Evolutionary conservation across 2,888 invertebrate species (phyloP).

Genomic region (Aspidiotus destructor): DNA sequence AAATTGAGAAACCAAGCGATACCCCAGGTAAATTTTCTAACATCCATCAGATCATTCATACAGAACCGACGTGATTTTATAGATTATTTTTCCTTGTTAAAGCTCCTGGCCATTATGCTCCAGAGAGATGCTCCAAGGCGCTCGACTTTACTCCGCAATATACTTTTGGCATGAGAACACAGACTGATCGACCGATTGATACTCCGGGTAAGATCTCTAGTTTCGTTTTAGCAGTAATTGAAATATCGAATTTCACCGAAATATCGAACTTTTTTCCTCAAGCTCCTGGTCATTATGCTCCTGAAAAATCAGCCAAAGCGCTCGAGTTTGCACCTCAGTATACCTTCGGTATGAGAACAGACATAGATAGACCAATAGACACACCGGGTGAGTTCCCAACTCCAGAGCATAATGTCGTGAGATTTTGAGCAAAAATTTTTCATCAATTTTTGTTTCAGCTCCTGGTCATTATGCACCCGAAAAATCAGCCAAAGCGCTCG

Average conservation of each 20-base stretch:
- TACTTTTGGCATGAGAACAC: constrained; percentile 35
- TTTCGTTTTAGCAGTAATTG: not conserved
- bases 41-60: no score
- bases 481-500: constrained; percentile 32
- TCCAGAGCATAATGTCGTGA: not conserved
- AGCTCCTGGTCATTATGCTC: constrained; percentile 79
- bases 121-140: constrained; percentile 48
- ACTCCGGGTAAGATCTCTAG: constrained; percentile 39
- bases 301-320: constrained; percentile 55
- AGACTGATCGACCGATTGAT: constrained; percentile 36
- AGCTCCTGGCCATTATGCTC: constrained; percentile 50
- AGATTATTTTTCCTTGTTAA: no score
- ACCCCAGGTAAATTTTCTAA: no score
- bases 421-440: not conserved
- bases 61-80: no score
- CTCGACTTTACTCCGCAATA: constrained; percentile 33
- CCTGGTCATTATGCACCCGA: constrained; percentile 34
- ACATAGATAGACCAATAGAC: constrained; percentile 51
- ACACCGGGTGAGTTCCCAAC: constrained; percentile 49
- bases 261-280: no score
- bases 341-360: constrained; percentile 62
- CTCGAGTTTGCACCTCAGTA: constrained; percentile 57
- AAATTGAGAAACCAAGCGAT: constrained; percentile 45
- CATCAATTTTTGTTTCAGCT: constrained; percentile 31
- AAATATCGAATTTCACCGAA: no score